Base-by-base conservation (phyloP, 2,797 vertebrate species). In the Cryptoblepharus egeriae region DNA sequence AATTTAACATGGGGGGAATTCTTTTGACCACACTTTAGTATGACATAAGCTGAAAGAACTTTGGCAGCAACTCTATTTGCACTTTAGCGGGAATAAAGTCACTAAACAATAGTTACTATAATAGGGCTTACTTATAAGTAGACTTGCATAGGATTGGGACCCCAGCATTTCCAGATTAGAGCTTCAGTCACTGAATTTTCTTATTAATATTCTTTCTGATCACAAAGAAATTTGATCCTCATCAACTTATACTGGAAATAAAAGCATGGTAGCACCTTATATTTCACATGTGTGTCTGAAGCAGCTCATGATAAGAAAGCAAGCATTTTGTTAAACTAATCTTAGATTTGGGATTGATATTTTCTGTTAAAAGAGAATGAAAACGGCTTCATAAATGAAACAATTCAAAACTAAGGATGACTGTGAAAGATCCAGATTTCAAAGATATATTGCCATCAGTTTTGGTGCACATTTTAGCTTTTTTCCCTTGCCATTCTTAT, bases 21-120 rank as follows among this genome's bases (percentile, higher is more conserved):
- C 83, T 83, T 22, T 35, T 24, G 35, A 45, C 15, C 80, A 85
- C 12, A 37, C 20, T 55, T 85, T 35, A 12, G 30, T 58, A 83
- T 32, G 32, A 69, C 67, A 78, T 81, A 58, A 6, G 10, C 52
- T 72, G 39, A 28, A 85, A 35, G 74, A 77, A 24, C 49, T n/a
- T n/a, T n/a, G n/a, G n/a, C n/a, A n/a, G n/a, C n/a, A n/a, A n/a
- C n/a, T n/a, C n/a, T n/a, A n/a, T n/a, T n/a, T n/a, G n/a, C n/a
- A n/a, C n/a, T n/a, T n/a, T n/a, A n/a, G n/a, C n/a, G n/a, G n/a
- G n/a, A n/a, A n/a, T n/a, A n/a, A n/a, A n/a, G n/a, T n/a, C n/a
- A n/a, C n/a, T n/a, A n/a, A n/a, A n/a, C n/a, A n/a, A n/a, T n/a
- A n/a, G n/a, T n/a, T n/a, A n/a, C n/a, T n/a, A n/a, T n/a, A n/a